Evolutionary conservation across 2,113 vertebrate genomes (phyloP).

Genomic region (Uropsilus gracilis): DNA sequence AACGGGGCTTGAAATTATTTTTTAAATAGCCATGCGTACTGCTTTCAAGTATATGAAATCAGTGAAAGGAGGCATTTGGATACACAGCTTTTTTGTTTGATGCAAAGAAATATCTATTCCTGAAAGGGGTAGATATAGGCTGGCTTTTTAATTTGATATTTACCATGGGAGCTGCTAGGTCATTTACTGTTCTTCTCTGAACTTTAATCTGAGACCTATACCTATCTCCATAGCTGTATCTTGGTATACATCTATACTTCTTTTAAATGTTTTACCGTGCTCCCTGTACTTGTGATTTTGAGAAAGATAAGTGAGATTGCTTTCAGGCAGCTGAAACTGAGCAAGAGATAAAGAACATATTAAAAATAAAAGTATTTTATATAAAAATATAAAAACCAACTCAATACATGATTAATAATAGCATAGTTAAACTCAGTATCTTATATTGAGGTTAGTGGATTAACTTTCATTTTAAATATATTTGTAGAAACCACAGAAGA

Average conservation of each 20-base stretch:
- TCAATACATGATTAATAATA: neutral
- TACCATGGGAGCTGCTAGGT: neutral
- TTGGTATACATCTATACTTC: no score
- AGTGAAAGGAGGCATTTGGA: neutral
- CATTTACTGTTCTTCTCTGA: neutral
- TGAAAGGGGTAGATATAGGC: neutral
- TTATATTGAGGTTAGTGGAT: neutral
- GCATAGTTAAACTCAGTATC: conserved; percentile 1
- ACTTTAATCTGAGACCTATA: neutral
- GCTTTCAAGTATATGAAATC: neutral
- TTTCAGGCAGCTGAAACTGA: neutral
- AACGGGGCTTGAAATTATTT: neutral
- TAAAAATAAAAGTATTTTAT: neutral
- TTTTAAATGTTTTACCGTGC: neutral
- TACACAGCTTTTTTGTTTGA: neutral
- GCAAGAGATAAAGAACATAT: neutral
- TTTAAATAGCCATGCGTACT: neutral
- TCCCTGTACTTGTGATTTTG: neutral
- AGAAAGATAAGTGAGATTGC: neutral
- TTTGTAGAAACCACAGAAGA: conserved; percentile 18
- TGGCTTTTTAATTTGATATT: conserved; percentile 12
- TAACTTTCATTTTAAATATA: conserved; percentile 6
- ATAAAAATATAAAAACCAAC: neutral
- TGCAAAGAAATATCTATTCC: neutral
- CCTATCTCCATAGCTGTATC: neutral